Evolutionary conservation across 2,888 invertebrate genomes (phyloP), one percentile per base, ranked within the genome.

Genomic region (Eristalis arbustorum): DNA sequence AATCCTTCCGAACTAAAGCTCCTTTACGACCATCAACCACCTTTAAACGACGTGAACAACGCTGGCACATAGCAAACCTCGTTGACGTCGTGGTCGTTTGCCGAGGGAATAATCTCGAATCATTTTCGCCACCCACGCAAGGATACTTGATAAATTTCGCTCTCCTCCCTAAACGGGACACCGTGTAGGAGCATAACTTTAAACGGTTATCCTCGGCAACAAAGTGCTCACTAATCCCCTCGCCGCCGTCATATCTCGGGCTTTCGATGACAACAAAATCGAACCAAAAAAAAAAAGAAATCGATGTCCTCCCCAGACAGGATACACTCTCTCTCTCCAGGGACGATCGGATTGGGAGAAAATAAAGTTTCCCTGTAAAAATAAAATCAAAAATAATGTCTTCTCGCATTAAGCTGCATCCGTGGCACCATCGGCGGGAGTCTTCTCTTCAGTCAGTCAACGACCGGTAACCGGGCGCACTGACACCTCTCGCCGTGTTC

Each of bases 121-220:
- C 49, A 18, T 18, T 49, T 49, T 49, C 49, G 18, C 18, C 49
- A 18, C 18, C 5, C 18, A 11, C 37, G 37, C 18, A 49, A 18
- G 49, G 49, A 49, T 42, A 1, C 42, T n/a, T 14, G 42, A 42
- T 42, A 42, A n/a, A 42, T 42, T 18, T n/a, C 14, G n/a, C 42
- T 14, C 6, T 10, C 18, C 18, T 8, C 49, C 5, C 18, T n/a
- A n/a, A n/a, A 8, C 5, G 18, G 49, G 18, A 18, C 49, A 49
- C 49, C 42, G 42, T 42, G 42, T 67, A 66, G 62, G 31, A 63
- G 68, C 68, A 62, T 49, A 77, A 79, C 59, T 71, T 84, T 79
- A 84, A 84, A 84, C 80, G 80, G 69, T 84, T 79, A 31, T 79
- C 79, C 73, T 34, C 74, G 69, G 28, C n/a, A 79, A 8, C 49